Evolutionary conservation across 2,888 invertebrate species (phyloP).

Genomic region (Cheiracanthium punctorium): DNA sequence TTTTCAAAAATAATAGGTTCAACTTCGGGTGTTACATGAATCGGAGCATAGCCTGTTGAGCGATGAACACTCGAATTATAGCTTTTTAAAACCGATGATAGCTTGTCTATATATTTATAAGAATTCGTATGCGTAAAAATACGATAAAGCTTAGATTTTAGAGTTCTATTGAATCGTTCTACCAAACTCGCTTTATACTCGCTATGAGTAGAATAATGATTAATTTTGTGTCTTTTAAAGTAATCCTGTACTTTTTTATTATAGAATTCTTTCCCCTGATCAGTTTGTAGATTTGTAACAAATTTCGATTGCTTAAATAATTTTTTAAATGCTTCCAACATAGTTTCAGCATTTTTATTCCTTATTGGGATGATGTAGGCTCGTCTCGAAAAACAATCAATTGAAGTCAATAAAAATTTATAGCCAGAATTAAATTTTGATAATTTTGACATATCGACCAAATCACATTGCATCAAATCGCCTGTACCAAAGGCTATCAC

Average conservation of each 20-base stretch:
- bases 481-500: not conserved
- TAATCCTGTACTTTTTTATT: not conserved
- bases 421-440: not conserved
- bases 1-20: no score
- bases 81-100: slow-evolving; percentile 25
- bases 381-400: not conserved
- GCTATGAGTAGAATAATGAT: slow-evolving; percentile 65
- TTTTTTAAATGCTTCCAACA: slow-evolving; percentile 4
- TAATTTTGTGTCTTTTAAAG: not conserved
- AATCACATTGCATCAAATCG: not conserved
- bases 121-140: slow-evolving; percentile 30
- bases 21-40: no score
- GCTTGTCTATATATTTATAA: slow-evolving; percentile 32
- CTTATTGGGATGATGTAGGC: not conserved
- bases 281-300: not conserved
- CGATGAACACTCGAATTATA: no score
- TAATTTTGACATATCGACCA: not conserved
- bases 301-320: not conserved
- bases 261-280: slow-evolving; percentile 11
- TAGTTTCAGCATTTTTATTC: not conserved
- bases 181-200: slow-evolving; percentile 73
- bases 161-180: slow-evolving; percentile 74
- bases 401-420: slow-evolving; percentile 3
- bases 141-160: slow-evolving; percentile 72
- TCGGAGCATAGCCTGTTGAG: no score